These are phyloP conservation scores for Planiliza haematocheilus DNA, from an alignment of 2,113 vertebrate genomes.

Conservation along the genomic window DNA sequence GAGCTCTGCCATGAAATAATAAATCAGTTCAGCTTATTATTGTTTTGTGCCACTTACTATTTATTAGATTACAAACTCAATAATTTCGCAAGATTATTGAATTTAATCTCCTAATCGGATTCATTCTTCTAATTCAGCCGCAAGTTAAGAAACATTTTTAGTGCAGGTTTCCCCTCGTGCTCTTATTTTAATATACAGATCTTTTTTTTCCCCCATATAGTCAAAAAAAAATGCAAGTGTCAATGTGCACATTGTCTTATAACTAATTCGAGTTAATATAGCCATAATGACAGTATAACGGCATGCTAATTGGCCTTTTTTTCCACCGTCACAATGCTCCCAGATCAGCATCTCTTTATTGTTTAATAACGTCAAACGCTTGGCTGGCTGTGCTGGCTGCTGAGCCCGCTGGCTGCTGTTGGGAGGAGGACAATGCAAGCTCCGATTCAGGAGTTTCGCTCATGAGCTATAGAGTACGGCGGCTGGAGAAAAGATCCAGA, in stretches of 20 bases:
- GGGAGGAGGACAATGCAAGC: slow-evolving; percentile 82
- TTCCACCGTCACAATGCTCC: slow-evolving; percentile 88
- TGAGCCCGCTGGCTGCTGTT: slow-evolving; percentile 80
- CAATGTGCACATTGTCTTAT: slow-evolving; percentile 89
- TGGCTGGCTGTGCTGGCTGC: slow-evolving; percentile 90
- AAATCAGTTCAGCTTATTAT: slow-evolving; percentile 28
- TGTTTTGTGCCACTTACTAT: neutral
- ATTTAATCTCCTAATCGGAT: too few relatives aligned
- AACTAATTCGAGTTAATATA: slow-evolving; percentile 96
- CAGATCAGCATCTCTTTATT: slow-evolving; percentile 97
- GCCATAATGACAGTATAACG: slow-evolving; percentile 94
- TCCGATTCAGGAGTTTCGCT: slow-evolving; percentile 76
- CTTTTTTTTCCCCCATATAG: neutral
- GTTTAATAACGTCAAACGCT: slow-evolving; percentile 98
- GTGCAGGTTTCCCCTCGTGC: neutral
- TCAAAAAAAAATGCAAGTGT: slow-evolving; percentile 37
- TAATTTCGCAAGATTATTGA: neutral
- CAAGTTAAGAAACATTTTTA: neutral
- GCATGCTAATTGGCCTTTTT: slow-evolving; percentile 93
- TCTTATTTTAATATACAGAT: neutral
- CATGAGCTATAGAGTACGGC: slow-evolving; percentile 28
- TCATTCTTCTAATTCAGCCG: neutral
- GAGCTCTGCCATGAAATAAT: slow-evolving; percentile 11
- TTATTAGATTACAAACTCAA: neutral
- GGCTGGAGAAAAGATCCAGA: neutral